Percentiles rank a stretch among this genome's conserved stretches.
These are phyloP conservation scores for Oopsacas minuta DNA, from an alignment of 37 sponge, comb jelly and placozoan species.

Conservation along the genomic window DNA sequence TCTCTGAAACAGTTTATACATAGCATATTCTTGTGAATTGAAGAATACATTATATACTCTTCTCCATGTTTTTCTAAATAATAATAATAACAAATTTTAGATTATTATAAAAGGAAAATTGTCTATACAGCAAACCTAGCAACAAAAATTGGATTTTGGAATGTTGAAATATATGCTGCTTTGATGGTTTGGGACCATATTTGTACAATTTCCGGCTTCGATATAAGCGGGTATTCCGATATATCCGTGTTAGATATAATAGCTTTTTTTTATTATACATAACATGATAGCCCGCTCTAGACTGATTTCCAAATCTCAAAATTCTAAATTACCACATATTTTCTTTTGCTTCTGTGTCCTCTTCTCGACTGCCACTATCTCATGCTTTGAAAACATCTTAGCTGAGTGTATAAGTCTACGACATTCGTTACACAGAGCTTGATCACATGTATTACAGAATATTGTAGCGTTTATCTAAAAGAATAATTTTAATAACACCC, in stretches of 20 bases:
- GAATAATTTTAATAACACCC: too few relatives aligned
- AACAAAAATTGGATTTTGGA: too few relatives aligned
- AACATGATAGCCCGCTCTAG: too few relatives aligned
- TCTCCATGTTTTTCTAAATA: constrained; percentile 3
- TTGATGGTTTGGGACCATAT: too few relatives aligned
- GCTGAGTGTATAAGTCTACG: not conserved
- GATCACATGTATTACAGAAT: not conserved
- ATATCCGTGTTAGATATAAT: too few relatives aligned
- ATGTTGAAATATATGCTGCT: not conserved
- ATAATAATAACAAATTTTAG: too few relatives aligned
- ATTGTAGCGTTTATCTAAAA: not conserved
- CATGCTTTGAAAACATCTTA: not conserved
- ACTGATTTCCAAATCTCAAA: too few relatives aligned
- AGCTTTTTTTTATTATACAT: not conserved
- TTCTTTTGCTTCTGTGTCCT: not conserved
- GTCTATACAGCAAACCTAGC: not conserved
- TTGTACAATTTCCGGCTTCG: too few relatives aligned
- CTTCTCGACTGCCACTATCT: not conserved
- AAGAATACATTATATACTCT: not conserved
- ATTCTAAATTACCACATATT: not conserved
- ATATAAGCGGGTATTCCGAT: too few relatives aligned
- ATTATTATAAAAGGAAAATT: not conserved
- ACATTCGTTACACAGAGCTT: constrained; percentile 16
- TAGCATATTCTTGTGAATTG: not conserved
- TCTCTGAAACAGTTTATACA: constrained; percentile 17